Conservation (phyloP, 1,140 invertebrate genomes). For the Sarcophaga bullata region DNA sequence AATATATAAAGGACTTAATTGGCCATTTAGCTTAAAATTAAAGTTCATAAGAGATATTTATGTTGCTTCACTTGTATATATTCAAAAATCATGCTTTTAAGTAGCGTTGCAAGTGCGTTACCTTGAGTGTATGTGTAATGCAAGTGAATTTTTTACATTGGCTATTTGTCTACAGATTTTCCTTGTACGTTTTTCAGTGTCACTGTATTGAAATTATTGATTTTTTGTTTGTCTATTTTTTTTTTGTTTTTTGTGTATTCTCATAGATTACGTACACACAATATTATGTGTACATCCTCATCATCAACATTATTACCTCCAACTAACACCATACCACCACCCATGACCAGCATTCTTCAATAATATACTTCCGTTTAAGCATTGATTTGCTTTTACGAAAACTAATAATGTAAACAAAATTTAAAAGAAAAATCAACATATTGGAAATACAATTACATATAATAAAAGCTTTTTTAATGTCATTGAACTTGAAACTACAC, state of each 20-base stretch:
- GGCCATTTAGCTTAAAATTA: too few species aligned
- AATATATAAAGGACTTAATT: too few species aligned
- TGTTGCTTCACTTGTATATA: too few species aligned
- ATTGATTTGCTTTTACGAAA: constrained; percentile 7
- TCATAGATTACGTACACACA: neutral
- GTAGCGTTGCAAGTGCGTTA: too few species aligned
- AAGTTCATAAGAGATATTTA: too few species aligned
- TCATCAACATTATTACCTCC: neutral
- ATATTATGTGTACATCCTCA: neutral
- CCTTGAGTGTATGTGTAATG: too few species aligned
- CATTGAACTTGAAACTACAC: neutral
- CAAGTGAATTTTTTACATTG: neutral
- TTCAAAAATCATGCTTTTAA: too few species aligned
- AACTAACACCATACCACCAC: too few species aligned
- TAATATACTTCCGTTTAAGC: neutral
- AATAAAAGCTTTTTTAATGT: neutral
- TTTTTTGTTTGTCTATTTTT: neutral
- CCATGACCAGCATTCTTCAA: neutral
- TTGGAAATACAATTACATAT: neutral
- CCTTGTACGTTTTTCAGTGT: constrained; percentile 4
- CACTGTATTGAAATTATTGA: constrained; percentile 11
- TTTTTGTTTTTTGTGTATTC: neutral
- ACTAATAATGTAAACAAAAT: neutral
- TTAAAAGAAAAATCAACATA: neutral
- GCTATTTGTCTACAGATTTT: constrained; percentile 1